Evolutionary conservation across 2,113 vertebrate species (phyloP).

Genomic region (Nicator chloris): DNA sequence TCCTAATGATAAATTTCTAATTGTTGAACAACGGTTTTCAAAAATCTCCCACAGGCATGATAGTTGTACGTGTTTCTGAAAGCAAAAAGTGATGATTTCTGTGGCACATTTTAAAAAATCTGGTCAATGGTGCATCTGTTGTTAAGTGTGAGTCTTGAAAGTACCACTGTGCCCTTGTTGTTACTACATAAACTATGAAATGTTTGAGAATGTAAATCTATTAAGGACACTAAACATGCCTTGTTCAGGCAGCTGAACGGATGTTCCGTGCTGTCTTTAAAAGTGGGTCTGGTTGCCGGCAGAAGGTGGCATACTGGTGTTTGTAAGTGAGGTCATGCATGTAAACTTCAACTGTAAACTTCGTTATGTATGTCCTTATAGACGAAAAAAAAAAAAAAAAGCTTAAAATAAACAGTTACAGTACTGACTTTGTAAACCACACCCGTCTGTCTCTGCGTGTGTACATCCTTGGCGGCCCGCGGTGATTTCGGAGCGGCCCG

Average conservation of each 20-base stretch:
- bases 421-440: not conserved
- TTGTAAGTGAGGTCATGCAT: not conserved
- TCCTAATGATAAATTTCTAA: not conserved
- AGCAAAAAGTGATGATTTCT: not conserved
- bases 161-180: not conserved
- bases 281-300: not conserved
- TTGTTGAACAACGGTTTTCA: not conserved
- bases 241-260: not conserved
- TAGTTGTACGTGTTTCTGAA: not conserved
- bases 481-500: not conserved
- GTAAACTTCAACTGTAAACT: not conserved
- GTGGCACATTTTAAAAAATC: not conserved
- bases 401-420: not conserved
- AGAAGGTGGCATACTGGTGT: not conserved
- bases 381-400: not conserved
- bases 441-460: fast-evolving
- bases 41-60: not conserved
- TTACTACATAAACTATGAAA: not conserved
- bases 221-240: not conserved
- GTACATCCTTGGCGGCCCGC: fast-evolving
- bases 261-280: not conserved
- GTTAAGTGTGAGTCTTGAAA: not conserved
- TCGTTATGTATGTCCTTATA: not conserved
- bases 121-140: not conserved
- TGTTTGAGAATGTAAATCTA: not conserved